phyloP scores from a whole-genome alignment of 2,113 vertebrate genomes.

The Indri indri region DNA sequence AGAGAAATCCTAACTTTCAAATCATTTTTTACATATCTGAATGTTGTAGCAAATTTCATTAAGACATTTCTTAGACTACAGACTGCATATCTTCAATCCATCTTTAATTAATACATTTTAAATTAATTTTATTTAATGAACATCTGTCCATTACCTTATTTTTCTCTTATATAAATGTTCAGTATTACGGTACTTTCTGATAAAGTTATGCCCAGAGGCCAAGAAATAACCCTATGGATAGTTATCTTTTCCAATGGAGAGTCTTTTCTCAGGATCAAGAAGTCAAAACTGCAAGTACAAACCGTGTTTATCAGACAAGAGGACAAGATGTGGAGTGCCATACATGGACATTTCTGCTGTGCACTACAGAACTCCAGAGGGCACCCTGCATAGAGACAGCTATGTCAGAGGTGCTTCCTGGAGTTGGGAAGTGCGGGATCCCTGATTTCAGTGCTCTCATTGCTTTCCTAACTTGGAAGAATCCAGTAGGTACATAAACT shows the following conservation, averaged over 20 bases:
- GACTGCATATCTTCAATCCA: neutral
- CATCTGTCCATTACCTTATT: neutral
- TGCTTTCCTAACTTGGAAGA: neutral
- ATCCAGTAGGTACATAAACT: neutral
- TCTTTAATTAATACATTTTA: neutral
- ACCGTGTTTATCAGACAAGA: neutral
- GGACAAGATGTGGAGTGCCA: neutral
- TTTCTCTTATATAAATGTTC: neutral
- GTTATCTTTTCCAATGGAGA: neutral
- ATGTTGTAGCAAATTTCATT: neutral
- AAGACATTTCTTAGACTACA: neutral
- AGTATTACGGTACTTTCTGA: neutral
- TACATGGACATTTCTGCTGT: neutral
- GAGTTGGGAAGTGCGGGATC: neutral
- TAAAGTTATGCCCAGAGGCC: neutral
- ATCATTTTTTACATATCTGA: neutral
- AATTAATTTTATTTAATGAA: neutral
- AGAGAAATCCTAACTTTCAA: constrained; percentile 12
- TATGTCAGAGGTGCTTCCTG: neutral
- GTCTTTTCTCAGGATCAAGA: neutral
- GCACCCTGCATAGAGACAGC: neutral
- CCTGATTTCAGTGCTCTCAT: neutral
- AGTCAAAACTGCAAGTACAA: neutral
- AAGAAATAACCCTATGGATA: neutral
- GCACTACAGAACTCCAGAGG: neutral